Conservation (phyloP, 2,113 vertebrate genomes). For the Noturus placidus region DNA sequence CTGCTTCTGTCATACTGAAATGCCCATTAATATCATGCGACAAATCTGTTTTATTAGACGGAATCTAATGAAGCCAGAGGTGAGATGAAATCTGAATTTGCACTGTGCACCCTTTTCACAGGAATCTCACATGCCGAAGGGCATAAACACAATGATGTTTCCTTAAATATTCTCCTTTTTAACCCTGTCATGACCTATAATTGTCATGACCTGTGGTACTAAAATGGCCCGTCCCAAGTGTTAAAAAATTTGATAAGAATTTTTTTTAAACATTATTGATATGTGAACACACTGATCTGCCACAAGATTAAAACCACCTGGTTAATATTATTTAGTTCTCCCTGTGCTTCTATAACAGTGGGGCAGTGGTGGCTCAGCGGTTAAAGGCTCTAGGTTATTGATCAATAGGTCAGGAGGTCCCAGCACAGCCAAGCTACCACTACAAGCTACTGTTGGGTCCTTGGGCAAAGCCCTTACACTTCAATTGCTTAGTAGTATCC, state of each 20-base stretch:
- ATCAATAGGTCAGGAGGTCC: too few relatives aligned
- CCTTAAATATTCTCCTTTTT: not conserved
- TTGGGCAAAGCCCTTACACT: too few relatives aligned
- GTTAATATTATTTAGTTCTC: too few relatives aligned
- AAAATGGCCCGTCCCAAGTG: not conserved
- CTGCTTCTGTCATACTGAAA: constrained; percentile 24
- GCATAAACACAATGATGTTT: not conserved
- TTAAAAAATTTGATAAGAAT: not conserved
- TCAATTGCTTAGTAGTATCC: too few relatives aligned
- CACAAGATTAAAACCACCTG: too few relatives aligned
- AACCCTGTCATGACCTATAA: not conserved
- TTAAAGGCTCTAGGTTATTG: too few relatives aligned
- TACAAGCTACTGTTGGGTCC: too few relatives aligned
- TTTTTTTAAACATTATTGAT: not conserved
- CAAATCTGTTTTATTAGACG: not conserved
- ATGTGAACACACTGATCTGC: not conserved
- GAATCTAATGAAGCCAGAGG: not conserved
- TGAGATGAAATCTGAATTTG: not conserved
- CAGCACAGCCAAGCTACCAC: too few relatives aligned
- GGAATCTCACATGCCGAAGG: not conserved
- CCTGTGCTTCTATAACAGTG: too few relatives aligned
- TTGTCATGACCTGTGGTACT: not conserved
- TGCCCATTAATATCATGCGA: not conserved
- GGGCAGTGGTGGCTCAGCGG: too few relatives aligned
- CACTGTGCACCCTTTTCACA: not conserved